Base-by-base conservation (phyloP, 2,888 invertebrate genomes). In the Stratiomys singularior region DNA sequence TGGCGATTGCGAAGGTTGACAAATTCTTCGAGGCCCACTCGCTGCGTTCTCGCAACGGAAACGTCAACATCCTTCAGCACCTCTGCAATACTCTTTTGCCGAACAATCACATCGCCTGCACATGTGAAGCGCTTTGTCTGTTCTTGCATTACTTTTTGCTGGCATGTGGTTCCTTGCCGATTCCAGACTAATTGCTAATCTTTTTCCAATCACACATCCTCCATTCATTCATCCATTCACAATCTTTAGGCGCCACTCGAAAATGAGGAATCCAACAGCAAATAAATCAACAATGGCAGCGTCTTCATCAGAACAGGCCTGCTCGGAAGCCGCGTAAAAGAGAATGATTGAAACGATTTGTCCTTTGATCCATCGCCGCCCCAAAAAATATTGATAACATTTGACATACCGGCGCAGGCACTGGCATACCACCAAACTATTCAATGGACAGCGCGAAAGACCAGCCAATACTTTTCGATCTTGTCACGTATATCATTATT, bases 401-500 rank as follows among this genome's bases (percentile, higher is more conserved):
- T 69, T 69, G n/a, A 66, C 66, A 66, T 37, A 66, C 37, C 52
- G 52, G n/a, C 15, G 4, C 52, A 18, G 52, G 52, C 52, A 18
- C 15, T 52, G 60, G 60, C 23, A 25, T 21, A 1, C 21, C 25
- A 5, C 21, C 52, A 4, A n/a, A 18, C 18, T 18, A 52, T 9
- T 52, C 60, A 7, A 21, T 25, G 25, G 2, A 4, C 9, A 60
- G 25, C 5, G 23, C 3, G 7, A 21, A 47, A 47, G 15, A 66
- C 28, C 18, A 30, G 13, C 66, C 15, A 69, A 18, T 21, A 64
- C 66, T 44, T 28, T 18, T 46, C 47, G 79, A 79, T 79, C 78
- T 78, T 72, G 79, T 79, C 79, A 79, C 79, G 79, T 79, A 63
- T 58, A 60, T 79, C 63, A 79, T 78, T 79, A 79, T 76, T 79